phyloP scores from a whole-genome alignment of 2,888 invertebrate species.

The Lycocerus yunnanus region DNA sequence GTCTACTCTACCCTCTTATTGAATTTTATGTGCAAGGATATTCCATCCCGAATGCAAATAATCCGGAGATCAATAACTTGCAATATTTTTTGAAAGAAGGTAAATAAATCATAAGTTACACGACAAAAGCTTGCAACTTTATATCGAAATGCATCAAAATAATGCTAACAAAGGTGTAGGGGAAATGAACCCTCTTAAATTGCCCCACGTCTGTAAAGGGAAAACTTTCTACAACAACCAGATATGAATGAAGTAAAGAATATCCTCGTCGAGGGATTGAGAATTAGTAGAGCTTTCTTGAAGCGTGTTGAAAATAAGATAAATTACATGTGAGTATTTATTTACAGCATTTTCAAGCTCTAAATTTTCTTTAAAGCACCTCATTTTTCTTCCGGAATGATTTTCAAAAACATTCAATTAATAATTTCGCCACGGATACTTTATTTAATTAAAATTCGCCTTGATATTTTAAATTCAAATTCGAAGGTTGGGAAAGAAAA shows the following conservation, averaged over 20 bases:
- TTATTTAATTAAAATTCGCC: neutral
- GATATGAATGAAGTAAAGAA: constrained; percentile 7
- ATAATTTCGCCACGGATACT: neutral
- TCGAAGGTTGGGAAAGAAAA: neutral
- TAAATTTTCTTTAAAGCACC: neutral
- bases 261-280: constrained; percentile 5
- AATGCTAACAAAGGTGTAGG: constrained; percentile 6
- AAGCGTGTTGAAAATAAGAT: constrained; percentile 9
- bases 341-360: neutral
- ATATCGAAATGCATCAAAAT: constrained; percentile 11
- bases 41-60: neutral
- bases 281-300: constrained; percentile 9
- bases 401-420: neutral
- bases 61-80: neutral
- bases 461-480: neutral
- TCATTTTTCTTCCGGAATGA: neutral
- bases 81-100: neutral
- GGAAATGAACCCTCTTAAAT: constrained; percentile 8
- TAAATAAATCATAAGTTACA: constrained; percentile 1
- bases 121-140: constrained; percentile 9
- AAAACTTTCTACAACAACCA: neutral
- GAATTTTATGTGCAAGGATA: neutral
- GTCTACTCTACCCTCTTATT: neutral
- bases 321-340: constrained; percentile 9
- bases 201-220: neutral